These are phyloP conservation scores for Caenorhabditis sp. DNA, from an alignment of 2,888 invertebrate genomes.

Conservation along the genomic window DNA sequence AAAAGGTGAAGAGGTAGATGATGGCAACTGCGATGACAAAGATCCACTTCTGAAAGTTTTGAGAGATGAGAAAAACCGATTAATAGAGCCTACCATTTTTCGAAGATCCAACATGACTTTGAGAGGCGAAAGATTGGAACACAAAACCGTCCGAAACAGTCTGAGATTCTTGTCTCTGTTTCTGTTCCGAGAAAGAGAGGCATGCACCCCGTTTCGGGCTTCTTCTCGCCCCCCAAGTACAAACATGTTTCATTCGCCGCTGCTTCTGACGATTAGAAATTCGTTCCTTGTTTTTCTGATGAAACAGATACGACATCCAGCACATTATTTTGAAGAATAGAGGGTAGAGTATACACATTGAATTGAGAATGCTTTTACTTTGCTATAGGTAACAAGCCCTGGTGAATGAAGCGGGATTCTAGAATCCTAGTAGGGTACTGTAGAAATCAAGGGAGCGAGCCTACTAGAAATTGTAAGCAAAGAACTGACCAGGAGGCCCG, in stretches of 20 bases:
- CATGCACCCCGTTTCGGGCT: conserved; percentile 6
- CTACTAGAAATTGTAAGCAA: too few species aligned
- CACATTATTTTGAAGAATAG: not conserved
- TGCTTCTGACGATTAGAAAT: not conserved
- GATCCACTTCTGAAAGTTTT: conserved; percentile 11
- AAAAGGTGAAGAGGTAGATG: conserved; percentile 16
- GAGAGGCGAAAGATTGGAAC: not conserved
- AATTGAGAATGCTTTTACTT: too few species aligned
- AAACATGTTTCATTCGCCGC: not conserved
- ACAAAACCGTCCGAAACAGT: not conserved
- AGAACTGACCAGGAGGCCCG: too few species aligned
- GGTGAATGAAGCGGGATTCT: too few species aligned
- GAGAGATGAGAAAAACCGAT: not conserved
- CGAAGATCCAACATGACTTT: not conserved
- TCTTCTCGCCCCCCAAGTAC: not conserved
- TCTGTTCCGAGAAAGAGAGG: not conserved
- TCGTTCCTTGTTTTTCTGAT: not conserved
- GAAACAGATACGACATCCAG: not conserved
- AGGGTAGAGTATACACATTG: too few species aligned
- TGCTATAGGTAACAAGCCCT: too few species aligned
- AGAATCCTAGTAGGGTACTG: too few species aligned
- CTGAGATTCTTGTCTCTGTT: not conserved
- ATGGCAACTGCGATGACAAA: not conserved
- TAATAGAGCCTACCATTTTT: not conserved
- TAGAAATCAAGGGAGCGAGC: too few species aligned